Evolutionary conservation across 2,797 vertebrate genomes (phyloP), one percentile per base, ranked within the genome.

Genomic region (Halcyon chelicuti): DNA sequence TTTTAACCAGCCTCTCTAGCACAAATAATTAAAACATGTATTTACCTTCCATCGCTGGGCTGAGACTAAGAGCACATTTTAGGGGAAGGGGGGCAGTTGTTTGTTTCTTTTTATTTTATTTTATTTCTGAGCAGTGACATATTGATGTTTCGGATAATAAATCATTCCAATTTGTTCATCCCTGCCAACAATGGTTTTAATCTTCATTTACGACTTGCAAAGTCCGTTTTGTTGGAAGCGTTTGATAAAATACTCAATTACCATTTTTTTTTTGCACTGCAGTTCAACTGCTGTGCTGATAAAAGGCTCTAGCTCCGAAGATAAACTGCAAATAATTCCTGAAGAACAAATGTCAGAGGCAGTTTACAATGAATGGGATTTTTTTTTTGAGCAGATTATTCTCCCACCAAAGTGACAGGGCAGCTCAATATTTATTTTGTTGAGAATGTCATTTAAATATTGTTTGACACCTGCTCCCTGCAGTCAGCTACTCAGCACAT

Each of bases 191-290:
- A 98, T 96, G 97, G 98, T 98, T 98, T 98, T 98, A 98, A 98
- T 98, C 98, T 99, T 98, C 98, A 98, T 98, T 98, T 98, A 98
- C 61, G 95, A 98, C 97, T 98, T 97, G 97, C 97, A 98, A 98
- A 98, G 97, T 98, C 97, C 95, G 84, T 98, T 98, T 98, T 98
- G 97, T 98, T 98, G 97, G 97, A 98, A 98, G 97, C 93, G 46
- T 98, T 98, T 98, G 98, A 98, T 98, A 98, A 98, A 99, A 98
- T 98, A 98, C 97, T 98, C 98, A 98, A 98, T 98, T 98, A 98
- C 97, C 98, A 97, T 97, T 97, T 98, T 98, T 51, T 42, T 98
- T 98, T 98, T 96, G 84, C 93, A 87, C 91, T 95, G 96, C 97
- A 97, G 97, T 98, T 98, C 97, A 97, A 98, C 97, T 98, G 97